Evolutionary conservation across 1,140 invertebrate genomes (phyloP).

Genomic region (Tetranychus urticae): DNA sequence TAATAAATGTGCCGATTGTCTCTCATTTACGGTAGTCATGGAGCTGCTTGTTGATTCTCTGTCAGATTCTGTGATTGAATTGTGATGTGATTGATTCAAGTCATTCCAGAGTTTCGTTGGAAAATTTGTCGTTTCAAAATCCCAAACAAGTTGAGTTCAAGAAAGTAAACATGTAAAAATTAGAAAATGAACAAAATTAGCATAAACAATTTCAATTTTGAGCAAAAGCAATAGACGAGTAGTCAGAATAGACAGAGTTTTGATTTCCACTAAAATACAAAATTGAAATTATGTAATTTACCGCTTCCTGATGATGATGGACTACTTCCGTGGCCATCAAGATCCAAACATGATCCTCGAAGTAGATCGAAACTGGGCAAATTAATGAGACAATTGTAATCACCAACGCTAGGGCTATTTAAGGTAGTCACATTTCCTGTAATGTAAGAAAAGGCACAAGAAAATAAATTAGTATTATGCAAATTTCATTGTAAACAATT

Average conservation of each 20-base stretch:
- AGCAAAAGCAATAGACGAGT: no score
- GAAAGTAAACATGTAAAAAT: background rate
- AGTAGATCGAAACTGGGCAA: slow-evolving; percentile 8
- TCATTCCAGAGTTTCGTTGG: no score
- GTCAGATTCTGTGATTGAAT: slow-evolving; percentile 10
- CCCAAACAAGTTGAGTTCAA: no score
- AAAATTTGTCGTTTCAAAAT: no score
- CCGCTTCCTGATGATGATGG: slow-evolving; percentile 7
- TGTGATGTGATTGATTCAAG: background rate
- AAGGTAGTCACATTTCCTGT: background rate
- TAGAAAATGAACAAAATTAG: background rate
- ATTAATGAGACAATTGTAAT: slow-evolving; percentile 4
- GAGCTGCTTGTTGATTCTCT: slow-evolving; percentile 12
- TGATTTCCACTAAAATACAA: no score
- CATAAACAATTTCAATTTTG: slow-evolving; percentile 3
- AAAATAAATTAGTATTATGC: background rate
- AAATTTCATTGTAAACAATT: no score
- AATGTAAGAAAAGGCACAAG: background rate
- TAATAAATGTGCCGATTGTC: background rate
- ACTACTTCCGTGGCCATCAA: slow-evolving; percentile 6
- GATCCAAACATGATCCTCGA: slow-evolving; percentile 7
- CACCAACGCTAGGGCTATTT: background rate
- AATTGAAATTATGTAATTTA: background rate
- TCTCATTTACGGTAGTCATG: slow-evolving; percentile 10
- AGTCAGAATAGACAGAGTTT: no score